A percentile compares a stretch with the other conserved stretches of the same genome.
phyloP scores from a whole-genome alignment of 2,797 vertebrate species.

The Spinus pinus region DNA sequence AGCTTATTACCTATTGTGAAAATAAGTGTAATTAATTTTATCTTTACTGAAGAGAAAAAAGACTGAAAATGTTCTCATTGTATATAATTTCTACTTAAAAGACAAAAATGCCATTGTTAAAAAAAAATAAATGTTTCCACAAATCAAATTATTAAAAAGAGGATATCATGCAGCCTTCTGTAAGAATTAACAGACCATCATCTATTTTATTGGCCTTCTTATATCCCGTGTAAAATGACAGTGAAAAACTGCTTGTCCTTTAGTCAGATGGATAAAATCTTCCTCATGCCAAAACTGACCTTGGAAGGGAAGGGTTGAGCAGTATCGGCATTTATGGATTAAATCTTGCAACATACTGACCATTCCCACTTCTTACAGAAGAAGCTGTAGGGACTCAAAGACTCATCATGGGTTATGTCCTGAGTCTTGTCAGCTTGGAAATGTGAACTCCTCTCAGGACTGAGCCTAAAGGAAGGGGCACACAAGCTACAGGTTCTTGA shows the following conservation, averaged over 20 bases:
- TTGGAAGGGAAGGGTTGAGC: background rate
- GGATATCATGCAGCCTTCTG: background rate
- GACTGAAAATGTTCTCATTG: background rate
- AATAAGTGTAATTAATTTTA: background rate
- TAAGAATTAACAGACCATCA: background rate
- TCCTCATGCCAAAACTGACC: background rate
- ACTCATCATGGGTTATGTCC: accelerated
- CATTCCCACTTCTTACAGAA: background rate
- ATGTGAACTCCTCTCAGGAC: background rate
- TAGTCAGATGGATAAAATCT: background rate
- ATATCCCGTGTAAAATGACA: background rate
- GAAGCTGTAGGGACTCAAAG: background rate
- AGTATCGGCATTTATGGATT: background rate
- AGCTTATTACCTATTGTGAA: background rate
- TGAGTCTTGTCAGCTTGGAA: background rate
- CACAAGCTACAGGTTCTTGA: background rate
- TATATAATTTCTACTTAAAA: background rate
- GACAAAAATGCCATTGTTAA: background rate
- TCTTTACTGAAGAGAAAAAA: background rate
- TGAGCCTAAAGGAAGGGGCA: background rate
- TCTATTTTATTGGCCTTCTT: background rate
- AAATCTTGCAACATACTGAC: background rate
- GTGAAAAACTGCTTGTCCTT: background rate
- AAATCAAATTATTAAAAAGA: background rate
- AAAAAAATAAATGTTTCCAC: background rate